phyloP scores from a whole-genome alignment of 2,113 vertebrate species.

The Isichthys henryi region DNA sequence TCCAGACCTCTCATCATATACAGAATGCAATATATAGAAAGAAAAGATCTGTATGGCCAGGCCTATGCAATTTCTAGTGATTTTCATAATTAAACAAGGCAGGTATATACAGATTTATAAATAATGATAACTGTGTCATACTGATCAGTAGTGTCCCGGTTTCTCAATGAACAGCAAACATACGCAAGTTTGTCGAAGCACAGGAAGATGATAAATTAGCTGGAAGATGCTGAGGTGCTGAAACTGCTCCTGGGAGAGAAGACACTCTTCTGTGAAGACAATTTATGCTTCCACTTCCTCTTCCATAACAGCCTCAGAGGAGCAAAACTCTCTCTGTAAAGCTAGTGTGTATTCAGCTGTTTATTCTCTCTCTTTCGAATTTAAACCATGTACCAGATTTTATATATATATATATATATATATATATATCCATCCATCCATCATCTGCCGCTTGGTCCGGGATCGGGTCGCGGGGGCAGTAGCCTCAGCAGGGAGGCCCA shows the following conservation, averaged over 20 bases:
- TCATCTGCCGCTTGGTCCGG: no score
- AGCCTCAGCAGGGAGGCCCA: no score
- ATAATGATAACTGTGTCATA: neutral
- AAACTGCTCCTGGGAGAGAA: neutral
- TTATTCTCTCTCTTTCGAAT: neutral
- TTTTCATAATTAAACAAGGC: neutral
- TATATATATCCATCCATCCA: no score
- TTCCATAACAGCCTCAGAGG: neutral
- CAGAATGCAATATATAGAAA: neutral
- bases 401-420: no score
- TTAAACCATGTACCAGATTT: neutral
- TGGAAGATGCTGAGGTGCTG: neutral
- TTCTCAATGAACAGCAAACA: slow-evolving; percentile 47
- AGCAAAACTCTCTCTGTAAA: neutral
- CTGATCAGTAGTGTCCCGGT: neutral
- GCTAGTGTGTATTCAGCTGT: neutral
- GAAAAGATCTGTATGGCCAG: neutral
- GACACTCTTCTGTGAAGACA: neutral
- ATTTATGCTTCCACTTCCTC: neutral
- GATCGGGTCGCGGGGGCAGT: no score
- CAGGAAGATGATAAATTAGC: slow-evolving; percentile 45
- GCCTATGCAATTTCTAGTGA: neutral
- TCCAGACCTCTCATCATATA: neutral
- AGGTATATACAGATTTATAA: neutral
- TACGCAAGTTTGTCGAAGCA: slow-evolving; percentile 55